Evolutionary conservation across 2,888 invertebrate species (phyloP).

Genomic region (Lepetodrilus schrolli): DNA sequence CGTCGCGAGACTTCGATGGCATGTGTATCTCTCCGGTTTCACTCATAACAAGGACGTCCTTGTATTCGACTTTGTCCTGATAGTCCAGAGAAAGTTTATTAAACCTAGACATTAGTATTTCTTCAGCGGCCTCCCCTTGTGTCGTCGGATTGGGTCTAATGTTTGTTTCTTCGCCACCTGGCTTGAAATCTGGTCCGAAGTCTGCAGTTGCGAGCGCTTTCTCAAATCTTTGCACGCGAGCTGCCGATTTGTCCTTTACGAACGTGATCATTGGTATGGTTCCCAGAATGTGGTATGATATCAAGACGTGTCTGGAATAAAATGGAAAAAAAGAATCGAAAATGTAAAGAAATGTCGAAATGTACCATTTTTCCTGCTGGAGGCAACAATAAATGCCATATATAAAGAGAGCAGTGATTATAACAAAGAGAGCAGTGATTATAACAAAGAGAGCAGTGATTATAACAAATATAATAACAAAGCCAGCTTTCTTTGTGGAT

Average conservation of each 20-base stretch:
- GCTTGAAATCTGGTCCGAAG: conserved; percentile 51
- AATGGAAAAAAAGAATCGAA: too few species aligned
- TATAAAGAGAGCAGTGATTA: too few species aligned
- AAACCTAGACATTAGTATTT: neutral
- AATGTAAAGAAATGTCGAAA: neutral
- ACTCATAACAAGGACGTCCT: neutral
- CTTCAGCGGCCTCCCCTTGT: too few species aligned
- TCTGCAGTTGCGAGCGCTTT: conserved; percentile 51
- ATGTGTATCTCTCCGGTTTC: too few species aligned
- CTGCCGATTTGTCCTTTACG: conserved; percentile 46
- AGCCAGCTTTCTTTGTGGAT: too few species aligned
- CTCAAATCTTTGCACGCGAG: conserved; percentile 43
- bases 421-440: too few species aligned
- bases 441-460: too few species aligned
- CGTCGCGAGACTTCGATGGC: too few species aligned
- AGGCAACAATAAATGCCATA: too few species aligned
- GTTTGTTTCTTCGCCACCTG: neutral
- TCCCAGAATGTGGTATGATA: conserved; percentile 48
- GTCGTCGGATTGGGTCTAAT: neutral
- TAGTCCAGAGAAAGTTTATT: neutral
- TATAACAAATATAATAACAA: too few species aligned
- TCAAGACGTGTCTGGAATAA: conserved; percentile 55
- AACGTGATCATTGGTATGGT: conserved; percentile 54
- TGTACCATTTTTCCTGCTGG: neutral
- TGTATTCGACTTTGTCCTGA: neutral